Evolutionary conservation across 2,113 vertebrate species (phyloP).

Genomic region (Trichechus manatus): DNA sequence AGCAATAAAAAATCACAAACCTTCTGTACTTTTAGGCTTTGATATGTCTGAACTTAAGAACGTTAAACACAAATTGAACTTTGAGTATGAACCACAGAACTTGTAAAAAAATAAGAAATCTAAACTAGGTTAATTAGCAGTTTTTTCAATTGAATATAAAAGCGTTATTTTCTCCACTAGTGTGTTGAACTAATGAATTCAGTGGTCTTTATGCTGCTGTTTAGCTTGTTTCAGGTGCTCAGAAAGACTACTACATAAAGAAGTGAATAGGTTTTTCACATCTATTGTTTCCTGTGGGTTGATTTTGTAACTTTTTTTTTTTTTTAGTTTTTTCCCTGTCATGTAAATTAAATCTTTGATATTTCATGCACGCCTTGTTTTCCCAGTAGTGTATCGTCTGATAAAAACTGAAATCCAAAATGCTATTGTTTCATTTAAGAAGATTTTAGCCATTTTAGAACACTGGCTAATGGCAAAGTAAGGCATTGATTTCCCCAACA

Average conservation of each 20-base stretch:
- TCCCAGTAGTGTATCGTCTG: slow-evolving; percentile 32
- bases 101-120: slow-evolving; percentile 68
- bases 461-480: neutral
- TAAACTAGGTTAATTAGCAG: slow-evolving; percentile 59
- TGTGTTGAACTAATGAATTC: slow-evolving; percentile 59
- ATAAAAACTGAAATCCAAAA: neutral
- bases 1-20: slow-evolving; percentile 89
- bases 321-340: neutral
- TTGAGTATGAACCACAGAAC: slow-evolving; percentile 81
- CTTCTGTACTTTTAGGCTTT: slow-evolving; percentile 94
- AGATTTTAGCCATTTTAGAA: slow-evolving; percentile 57
- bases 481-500: neutral
- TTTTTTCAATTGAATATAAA: slow-evolving; percentile 51
- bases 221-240: slow-evolving; percentile 76
- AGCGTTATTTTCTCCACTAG: slow-evolving; percentile 17
- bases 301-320: slow-evolving; percentile 57
- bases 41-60: slow-evolving; percentile 94
- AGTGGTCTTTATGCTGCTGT: slow-evolving; percentile 77
- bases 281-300: slow-evolving; percentile 44
- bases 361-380: slow-evolving; percentile 73
- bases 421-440: slow-evolving; percentile 45
- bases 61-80: slow-evolving; percentile 92
- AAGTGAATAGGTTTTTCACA: slow-evolving; percentile 35
- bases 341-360: slow-evolving; percentile 70
- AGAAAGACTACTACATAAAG: slow-evolving; percentile 49